Percentiles rank a stretch among this genome's conserved stretches.
These are phyloP conservation scores for Punctoribates punctum DNA, from an alignment of 2,888 invertebrate genomes.

Conservation along the genomic window DNA sequence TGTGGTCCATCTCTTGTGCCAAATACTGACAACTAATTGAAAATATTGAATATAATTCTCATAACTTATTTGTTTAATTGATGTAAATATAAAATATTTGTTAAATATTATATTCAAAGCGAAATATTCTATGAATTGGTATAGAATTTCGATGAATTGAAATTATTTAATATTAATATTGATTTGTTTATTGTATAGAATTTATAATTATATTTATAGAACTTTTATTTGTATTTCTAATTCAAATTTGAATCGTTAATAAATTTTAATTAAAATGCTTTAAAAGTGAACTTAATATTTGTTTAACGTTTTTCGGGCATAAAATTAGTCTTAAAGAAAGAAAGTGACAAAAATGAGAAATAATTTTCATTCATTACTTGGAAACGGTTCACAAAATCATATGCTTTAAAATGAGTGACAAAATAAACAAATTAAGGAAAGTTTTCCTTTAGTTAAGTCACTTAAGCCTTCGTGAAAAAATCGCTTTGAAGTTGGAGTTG, in stretches of 20 bases:
- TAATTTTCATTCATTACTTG: neutral
- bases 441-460: constrained; percentile 1
- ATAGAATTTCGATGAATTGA: neutral
- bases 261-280: neutral
- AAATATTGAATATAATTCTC: constrained; percentile 8
- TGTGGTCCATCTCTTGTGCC: constrained; percentile 31
- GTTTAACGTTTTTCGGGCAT: constrained; percentile 7
- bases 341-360: neutral
- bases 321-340: neutral
- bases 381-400: neutral
- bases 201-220: constrained; percentile 14
- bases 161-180: neutral
- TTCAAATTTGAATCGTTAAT: constrained; percentile 34
- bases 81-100: constrained; percentile 19
- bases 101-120: neutral
- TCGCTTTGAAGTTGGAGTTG: too few species aligned
- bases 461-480: neutral
- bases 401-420: neutral
- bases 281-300: neutral
- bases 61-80: constrained; percentile 17
- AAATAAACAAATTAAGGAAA: neutral
- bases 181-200: constrained; percentile 28
- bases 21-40: neutral
- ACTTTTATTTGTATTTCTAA: constrained; percentile 23
- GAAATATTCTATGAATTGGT: neutral